Conservation (phyloP, 2,113 vertebrate species). For the Sardina pilchardus region DNA sequence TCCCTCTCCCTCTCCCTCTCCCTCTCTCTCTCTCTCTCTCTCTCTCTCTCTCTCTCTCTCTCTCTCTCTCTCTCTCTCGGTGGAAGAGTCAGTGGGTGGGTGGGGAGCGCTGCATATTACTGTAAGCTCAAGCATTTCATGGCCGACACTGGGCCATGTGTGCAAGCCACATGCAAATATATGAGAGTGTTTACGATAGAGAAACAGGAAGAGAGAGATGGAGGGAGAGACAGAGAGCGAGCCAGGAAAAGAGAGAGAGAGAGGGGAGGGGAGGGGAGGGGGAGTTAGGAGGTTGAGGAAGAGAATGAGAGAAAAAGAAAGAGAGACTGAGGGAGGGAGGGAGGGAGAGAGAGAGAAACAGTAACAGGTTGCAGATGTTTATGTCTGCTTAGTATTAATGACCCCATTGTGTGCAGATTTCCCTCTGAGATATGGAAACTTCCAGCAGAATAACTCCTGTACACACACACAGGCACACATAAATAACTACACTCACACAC, state of each 20-base stretch:
- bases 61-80: neutral
- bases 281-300: neutral
- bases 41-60: neutral
- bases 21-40: neutral
- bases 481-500: conserved; percentile 20
- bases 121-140: neutral
- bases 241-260: neutral
- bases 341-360: neutral
- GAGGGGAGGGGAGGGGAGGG: neutral
- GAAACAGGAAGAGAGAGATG: neutral
- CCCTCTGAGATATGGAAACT: conserved; percentile 8
- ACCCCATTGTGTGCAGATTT: conserved; percentile 28
- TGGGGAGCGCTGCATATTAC: neutral
- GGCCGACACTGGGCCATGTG: neutral
- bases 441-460: neutral
- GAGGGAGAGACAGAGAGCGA: neutral
- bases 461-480: conserved; percentile 33
- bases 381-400: conserved; percentile 40
- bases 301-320: neutral
- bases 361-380: conserved; percentile 64
- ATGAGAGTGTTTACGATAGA: neutral
- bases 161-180: neutral
- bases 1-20: neutral
- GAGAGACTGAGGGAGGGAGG: neutral
- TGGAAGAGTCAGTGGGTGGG: neutral